A percentile compares a stretch with the other conserved stretches of the same genome.
Evolutionary conservation across 2,113 vertebrate species (phyloP).

Genomic region (Strix aluco): DNA sequence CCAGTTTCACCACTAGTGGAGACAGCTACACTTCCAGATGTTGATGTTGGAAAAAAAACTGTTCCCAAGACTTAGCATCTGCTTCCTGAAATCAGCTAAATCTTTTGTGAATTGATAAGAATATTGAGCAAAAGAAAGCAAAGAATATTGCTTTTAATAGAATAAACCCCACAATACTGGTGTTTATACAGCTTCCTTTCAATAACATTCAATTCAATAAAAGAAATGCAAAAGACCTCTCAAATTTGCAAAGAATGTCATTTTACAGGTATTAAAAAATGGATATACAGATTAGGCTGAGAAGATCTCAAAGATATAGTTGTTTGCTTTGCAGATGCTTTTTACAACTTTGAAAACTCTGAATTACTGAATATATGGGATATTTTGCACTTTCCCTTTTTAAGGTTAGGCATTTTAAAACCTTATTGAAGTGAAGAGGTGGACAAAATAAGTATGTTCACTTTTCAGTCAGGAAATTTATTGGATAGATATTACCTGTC

Average conservation of each 20-base stretch:
- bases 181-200: background rate
- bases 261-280: background rate
- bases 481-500: background rate
- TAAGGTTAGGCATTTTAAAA: background rate
- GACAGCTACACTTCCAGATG: constrained; percentile 51
- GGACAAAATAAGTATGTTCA: background rate
- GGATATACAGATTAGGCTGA: background rate
- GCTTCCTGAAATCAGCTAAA: constrained; percentile 21
- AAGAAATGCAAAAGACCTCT: background rate
- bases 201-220: background rate
- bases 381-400: background rate
- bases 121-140: background rate
- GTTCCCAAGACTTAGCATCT: constrained; percentile 43
- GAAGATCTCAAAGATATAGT: background rate
- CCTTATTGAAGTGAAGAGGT: background rate
- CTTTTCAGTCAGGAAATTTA: background rate
- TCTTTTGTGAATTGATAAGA: constrained; percentile 1
- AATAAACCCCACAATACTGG: background rate
- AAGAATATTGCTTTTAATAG: background rate
- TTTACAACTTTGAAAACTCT: background rate
- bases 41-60: constrained; percentile 23
- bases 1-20: constrained; percentile 13
- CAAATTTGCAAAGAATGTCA: background rate
- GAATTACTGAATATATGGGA: background rate
- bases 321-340: background rate